Conservation (phyloP, 2,113 vertebrate species). For the Pteropus alecto region DNA sequence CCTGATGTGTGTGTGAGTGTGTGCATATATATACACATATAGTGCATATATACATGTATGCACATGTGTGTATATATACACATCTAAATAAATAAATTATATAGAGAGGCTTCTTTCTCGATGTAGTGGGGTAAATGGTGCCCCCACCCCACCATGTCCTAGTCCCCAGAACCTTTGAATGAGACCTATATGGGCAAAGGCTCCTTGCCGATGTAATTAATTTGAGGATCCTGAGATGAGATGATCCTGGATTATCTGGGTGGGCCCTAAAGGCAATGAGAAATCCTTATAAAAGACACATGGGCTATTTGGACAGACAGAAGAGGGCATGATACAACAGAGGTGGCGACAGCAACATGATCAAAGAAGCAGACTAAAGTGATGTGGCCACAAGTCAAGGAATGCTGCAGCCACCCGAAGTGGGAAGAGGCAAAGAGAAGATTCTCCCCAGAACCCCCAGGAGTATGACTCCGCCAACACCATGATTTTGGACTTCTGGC, state of each 20-base stretch:
- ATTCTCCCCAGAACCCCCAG: neutral
- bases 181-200: neutral
- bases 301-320: neutral
- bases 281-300: neutral
- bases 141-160: rapidly evolving
- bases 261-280: neutral
- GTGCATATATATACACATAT: too few relatives aligned
- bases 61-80: rapidly evolving
- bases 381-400: neutral
- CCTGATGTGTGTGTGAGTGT: neutral
- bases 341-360: neutral
- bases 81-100: too few relatives aligned
- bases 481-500: neutral
- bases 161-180: neutral
- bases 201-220: neutral
- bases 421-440: neutral
- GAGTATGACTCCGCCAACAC: neutral
- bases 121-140: neutral
- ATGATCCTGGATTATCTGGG: neutral
- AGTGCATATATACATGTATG: neutral
- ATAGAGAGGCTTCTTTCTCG: neutral
- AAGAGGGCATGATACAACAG: neutral
- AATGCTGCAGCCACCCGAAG: neutral
- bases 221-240: neutral
- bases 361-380: rapidly evolving